Base-by-base conservation (phyloP, 2,888 invertebrate species). In the Nomada hirtipes region DNA sequence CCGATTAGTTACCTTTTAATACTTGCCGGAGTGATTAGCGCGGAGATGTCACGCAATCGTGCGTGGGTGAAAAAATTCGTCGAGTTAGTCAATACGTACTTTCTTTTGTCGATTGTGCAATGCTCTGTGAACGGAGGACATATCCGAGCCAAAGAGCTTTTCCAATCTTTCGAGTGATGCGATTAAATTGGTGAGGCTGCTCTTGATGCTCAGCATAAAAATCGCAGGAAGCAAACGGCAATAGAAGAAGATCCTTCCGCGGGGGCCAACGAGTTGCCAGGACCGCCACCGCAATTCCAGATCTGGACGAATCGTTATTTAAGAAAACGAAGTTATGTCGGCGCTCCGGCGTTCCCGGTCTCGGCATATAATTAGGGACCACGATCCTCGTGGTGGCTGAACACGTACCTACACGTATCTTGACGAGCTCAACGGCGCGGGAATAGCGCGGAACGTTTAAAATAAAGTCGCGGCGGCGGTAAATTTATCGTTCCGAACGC, bases 401-500 rank as follows among this genome's bases (percentile, higher is more conserved):
- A 50, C 67, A 7, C n/a, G 72, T 61, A 67, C 61, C 67, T 52
- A 50, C 67, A 7, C n/a, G 72, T 61, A 67, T 67, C 67, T 52
- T 73, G 79, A 80, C 79, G 79, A 67, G 72, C 53, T 44, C 47
- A 67, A 72, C 67, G 72, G 65, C 53, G 72, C 79, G 79, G 73
- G 79, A 79, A 79, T 79, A 79, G 79, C 79, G 79, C 64, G 72
- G 50, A 55, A 71, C 79, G 79, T 80, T 80, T 79, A 80, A 80
- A 80, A 80, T 80, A 80, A 80, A 80, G 79, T 61, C 65, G 67
- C 61, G 42, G 50, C 79, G 26, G 36, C 72, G 79, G 67, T 80
- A 80, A 79, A 80, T 80, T 80, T 79, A 79, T 80, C 79, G 79
- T 71, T 79, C 20, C 79, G 79, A 80, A 79, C 72, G 79, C 65